Conservation (phyloP, 1,140 invertebrate species). For the Steinernema khuongi region DNA sequence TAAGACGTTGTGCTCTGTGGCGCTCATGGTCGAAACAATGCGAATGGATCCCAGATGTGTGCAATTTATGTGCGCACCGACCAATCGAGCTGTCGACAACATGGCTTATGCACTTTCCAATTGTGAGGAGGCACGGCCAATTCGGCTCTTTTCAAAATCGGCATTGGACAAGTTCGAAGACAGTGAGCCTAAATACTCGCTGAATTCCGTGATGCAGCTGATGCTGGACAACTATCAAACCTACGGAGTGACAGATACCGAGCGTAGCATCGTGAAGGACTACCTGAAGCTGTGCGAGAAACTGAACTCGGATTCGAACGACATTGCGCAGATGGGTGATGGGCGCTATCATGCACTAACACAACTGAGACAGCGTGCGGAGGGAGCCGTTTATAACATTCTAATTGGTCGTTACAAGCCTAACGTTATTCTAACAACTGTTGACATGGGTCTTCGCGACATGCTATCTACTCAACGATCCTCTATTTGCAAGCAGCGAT, state of each 20-base stretch:
- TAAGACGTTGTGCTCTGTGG: not conserved
- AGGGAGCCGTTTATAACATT: not conserved
- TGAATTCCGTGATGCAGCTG: not conserved
- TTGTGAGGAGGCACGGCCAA: not conserved
- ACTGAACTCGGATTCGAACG: not conserved
- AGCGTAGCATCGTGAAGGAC: not conserved
- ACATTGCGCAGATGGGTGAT: not conserved
- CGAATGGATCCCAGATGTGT: not conserved
- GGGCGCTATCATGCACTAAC: not conserved
- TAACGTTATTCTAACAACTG: not conserved
- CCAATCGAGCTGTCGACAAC: not conserved
- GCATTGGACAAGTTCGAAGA: not conserved
- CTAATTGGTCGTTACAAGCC: not conserved
- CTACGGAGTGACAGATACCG: not conserved
- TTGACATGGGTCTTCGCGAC: not conserved
- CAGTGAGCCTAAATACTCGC: not conserved
- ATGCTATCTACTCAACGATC: not conserved
- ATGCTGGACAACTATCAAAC: not conserved
- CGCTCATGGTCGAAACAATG: not conserved
- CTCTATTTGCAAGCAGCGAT: not conserved
- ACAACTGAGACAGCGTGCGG: not conserved
- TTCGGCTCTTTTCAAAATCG: not conserved
- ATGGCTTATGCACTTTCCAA: not conserved
- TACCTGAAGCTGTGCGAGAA: not conserved
- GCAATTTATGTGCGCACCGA: not conserved